Conservation (phyloP, 1,140 invertebrate species). For the Oryctes rhinoceros region DNA sequence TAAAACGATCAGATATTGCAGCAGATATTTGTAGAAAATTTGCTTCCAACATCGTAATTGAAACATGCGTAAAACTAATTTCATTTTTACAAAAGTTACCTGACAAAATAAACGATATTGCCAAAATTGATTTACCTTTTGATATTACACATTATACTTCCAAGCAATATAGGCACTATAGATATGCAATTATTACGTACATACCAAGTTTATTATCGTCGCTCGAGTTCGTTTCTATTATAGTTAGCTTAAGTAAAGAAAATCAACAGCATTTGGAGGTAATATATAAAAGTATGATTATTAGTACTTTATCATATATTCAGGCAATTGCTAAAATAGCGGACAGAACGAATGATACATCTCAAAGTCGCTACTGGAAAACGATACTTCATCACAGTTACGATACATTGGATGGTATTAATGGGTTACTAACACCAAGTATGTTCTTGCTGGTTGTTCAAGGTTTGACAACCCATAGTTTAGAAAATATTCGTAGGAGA, state of each 20-base stretch:
- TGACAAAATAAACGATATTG: conserved; percentile 67
- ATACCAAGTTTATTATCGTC: conserved; percentile 73
- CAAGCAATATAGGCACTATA: conserved; percentile 83
- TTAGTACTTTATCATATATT: conserved; percentile 73
- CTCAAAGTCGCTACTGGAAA: conserved; percentile 80
- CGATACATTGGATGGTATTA: conserved; percentile 79
- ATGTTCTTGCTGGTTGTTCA: conserved; percentile 81
- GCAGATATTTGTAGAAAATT: conserved; percentile 73
- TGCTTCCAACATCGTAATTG: conserved; percentile 68
- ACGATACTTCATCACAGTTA: conserved; percentile 79
- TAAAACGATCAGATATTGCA: conserved; percentile 75
- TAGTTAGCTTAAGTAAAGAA: conserved; percentile 62
- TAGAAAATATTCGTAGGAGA: conserved; percentile 77
- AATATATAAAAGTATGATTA: conserved; percentile 73
- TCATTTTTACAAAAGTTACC: conserved; percentile 74
- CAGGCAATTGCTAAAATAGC: conserved; percentile 69
- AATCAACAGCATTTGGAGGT: conserved; percentile 64
- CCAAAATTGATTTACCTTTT: conserved; percentile 68
- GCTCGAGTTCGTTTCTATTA: conserved; percentile 73
- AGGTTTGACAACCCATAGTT: conserved; percentile 73
- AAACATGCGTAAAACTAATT: conserved; percentile 72
- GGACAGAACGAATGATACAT: conserved; percentile 64
- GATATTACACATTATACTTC: conserved; percentile 70
- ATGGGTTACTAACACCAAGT: conserved; percentile 77
- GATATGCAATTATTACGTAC: conserved; percentile 78